These are phyloP conservation scores for Dryomyza anilis DNA, from an alignment of 2,888 invertebrate genomes.

Conservation along the genomic window DNA sequence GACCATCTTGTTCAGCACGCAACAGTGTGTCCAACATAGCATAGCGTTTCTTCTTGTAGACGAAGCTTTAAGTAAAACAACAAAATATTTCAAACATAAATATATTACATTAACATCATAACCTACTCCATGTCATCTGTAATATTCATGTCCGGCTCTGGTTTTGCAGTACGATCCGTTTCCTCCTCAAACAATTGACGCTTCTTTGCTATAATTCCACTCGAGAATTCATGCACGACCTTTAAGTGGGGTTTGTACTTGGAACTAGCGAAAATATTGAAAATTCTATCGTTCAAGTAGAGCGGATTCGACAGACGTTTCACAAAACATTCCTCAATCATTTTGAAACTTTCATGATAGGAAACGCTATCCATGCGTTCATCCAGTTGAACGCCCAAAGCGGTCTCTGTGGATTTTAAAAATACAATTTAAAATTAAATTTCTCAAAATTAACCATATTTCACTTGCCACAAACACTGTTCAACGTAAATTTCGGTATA, in stretches of 20 bases:
- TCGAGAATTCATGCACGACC: constrained; percentile 48
- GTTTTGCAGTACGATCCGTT: not conserved
- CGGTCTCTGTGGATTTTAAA: constrained; percentile 42
- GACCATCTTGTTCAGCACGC: constrained; percentile 43
- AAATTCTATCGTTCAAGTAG: constrained; percentile 36
- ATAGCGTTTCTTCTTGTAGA: constrained; percentile 44
- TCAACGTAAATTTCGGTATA: constrained; percentile 49
- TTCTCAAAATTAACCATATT: constrained; percentile 16
- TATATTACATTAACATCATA: not conserved
- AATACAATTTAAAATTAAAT: not conserved
- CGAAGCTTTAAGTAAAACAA: too few species aligned
- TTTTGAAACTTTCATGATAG: constrained; percentile 43
- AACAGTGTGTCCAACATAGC: constrained; percentile 50
- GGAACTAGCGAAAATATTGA: constrained; percentile 37
- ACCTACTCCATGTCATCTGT: constrained; percentile 40
- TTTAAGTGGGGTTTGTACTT: constrained; percentile 37
- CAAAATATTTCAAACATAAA: too few species aligned
- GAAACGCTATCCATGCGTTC: constrained; percentile 42
- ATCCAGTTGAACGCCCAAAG: constrained; percentile 46
- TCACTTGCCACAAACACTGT: constrained; percentile 44
- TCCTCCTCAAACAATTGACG: constrained; percentile 39
- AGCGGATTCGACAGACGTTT: constrained; percentile 46
- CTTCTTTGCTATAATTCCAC: constrained; percentile 50
- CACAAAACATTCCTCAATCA: constrained; percentile 40
- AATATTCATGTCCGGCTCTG: constrained; percentile 22